Base-by-base conservation (phyloP, 2,888 invertebrate genomes). In the Caenorhabditis angaria region DNA sequence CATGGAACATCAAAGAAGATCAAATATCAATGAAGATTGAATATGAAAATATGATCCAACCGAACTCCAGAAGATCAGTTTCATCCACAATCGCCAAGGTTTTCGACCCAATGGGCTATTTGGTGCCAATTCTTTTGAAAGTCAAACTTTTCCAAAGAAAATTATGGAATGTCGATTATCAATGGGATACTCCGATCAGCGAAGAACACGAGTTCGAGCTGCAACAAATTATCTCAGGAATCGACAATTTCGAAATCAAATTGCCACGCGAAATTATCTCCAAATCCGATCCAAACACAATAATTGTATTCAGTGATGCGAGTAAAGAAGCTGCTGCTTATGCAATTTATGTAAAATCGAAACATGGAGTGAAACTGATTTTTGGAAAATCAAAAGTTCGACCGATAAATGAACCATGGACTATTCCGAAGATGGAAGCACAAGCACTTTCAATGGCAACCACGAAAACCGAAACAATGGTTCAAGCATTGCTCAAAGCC, bases 81-180 rank as follows among this genome's bases (percentile, higher is more conserved):
- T 12, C 57, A 29, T 10, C 6, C 3, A 28, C 69, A 18, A 62
- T 84, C 2, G 86, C 83, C 65, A 70, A 68, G 0, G 18, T 83
- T 2, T 88, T 80, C 63, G 86, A 88, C 64, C 86, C 87, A 0
- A 59, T 85, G 14, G 87, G 87, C 53, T 78, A 85, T 51, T 18
- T 85, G 2, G 61, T 74, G 18, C 82, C 81, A 2, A 65, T 77
- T 18, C 64, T 69, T 1, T 61, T 87, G 0, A 62, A 73, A 27
- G 81, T 70, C 2, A 85, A 85, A 48, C 66, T 85, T 1, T 51
- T 35, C 35, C 35, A 35, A 35, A 35, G 35, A 35, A 35, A 35
- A 27, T 61, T 83, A 18, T 86, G 85, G 85, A 60, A 70, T 14
- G 27, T 27, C 12, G 48, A 25, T 14, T 60, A 60, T 25, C 22